Evolutionary conservation across 2,888 invertebrate species (phyloP), one percentile per base, ranked within the genome.

Genomic region (Cataglyphis livida): DNA sequence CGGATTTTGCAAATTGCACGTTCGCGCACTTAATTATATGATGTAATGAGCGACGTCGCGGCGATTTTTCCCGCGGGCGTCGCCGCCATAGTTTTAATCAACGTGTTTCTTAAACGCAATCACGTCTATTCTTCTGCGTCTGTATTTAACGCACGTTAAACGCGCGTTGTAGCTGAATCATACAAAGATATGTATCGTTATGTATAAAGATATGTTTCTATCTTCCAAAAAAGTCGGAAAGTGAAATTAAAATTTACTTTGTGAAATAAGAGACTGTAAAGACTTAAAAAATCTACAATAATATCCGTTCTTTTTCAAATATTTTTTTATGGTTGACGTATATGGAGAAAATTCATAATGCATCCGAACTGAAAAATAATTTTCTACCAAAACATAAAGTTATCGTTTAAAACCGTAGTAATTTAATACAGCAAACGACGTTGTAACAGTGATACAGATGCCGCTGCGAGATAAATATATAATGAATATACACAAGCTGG

Each of bases 1-100:
- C 35, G 75, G 68, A 84, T 85, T 78, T 81, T 51, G 78, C 71
- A 88, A 85, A 84, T 88, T 88, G 82, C 75, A 48, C 66, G 62
- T 35, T 59, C 66, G 86, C 73, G 74, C 54, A 51, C 82, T 84
- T 70, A 85, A 87, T 87, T 88, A 84, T 82, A 61, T 48, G 76
- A 68, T 59, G 65, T 81, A 83, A 84, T 85, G 83, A 75, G 81
- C 78, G 61, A 73, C 83, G 65, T 73, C 76, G 61, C 79, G 25
- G 65, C 84, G 79, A 85, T 83, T 85, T 83, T 79, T 88, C 83
- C 66, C 32, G 41, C 70, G 25, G 25, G 35, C 15, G 41, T 48
- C 28, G 61, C 35, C 65, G 57, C 59, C 18, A 3, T 82, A 85
- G 70, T 82, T 87, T 84, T 84, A 84, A 88, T 87, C 87, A 84